Evolutionary conservation across 2,113 vertebrate genomes (phyloP).

Genomic region (Mesocricetus auratus): DNA sequence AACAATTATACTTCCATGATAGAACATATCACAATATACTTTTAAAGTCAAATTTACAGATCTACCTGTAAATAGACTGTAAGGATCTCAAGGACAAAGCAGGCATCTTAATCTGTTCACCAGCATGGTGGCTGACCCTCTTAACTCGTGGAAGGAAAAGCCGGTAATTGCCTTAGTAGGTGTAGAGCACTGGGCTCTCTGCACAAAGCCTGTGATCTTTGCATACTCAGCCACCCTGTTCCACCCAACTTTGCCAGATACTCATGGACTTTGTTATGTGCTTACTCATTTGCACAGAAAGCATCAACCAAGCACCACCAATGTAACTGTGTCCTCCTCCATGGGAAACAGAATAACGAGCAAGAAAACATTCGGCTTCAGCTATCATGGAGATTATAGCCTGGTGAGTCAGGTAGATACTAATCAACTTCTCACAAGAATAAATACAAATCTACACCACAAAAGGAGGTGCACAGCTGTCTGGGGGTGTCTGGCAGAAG

Average conservation of each 20-base stretch:
- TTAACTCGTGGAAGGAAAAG: not conserved
- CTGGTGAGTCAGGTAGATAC: not conserved
- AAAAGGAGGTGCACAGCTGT: not conserved
- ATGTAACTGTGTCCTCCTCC: not conserved
- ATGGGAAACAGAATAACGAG: not conserved
- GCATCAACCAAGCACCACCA: not conserved
- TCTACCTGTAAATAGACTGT: not conserved
- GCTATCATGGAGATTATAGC: not conserved
- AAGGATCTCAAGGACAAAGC: not conserved
- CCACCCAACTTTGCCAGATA: not conserved
- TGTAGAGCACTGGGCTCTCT: not conserved
- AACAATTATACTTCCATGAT: not conserved
- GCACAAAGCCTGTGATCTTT: not conserved
- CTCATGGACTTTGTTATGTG: not conserved
- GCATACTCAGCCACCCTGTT: not conserved
- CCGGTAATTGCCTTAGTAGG: not conserved
- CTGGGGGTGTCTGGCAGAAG: not conserved
- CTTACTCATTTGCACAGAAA: not conserved
- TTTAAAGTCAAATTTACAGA: not conserved
- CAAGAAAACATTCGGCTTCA: not conserved
- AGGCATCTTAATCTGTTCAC: not conserved
- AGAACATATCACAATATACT: not conserved
- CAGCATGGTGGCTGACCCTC: not conserved
- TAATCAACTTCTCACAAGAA: constrained; percentile 11
- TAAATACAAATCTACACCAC: not conserved